Evolutionary conservation across 2,888 invertebrate genomes (phyloP).

Genomic region (Andrena praecox): DNA sequence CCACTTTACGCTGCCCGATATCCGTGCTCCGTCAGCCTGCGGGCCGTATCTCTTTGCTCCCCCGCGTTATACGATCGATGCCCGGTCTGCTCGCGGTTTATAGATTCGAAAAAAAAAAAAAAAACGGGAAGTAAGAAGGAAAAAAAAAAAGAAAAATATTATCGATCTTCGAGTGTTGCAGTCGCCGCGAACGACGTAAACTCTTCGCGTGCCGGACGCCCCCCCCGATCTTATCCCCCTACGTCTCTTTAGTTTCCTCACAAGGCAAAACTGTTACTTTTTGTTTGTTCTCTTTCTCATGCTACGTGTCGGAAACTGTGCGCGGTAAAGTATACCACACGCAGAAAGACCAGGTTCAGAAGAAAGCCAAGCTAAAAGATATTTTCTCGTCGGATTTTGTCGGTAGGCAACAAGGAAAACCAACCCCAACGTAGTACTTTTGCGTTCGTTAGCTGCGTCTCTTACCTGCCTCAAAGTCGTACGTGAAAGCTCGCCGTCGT

Average conservation of each 20-base stretch:
- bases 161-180: conserved; percentile 64
- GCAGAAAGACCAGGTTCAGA: conserved; percentile 91
- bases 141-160: conserved; percentile 35
- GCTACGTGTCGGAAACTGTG: conserved; percentile 81
- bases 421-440: conserved; percentile 62
- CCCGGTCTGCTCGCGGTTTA: conserved; percentile 18
- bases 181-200: conserved; percentile 45
- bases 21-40: conserved; percentile 4
- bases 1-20: conserved; percentile 43
- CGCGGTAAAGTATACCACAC: conserved; percentile 91
- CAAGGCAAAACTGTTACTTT: conserved; percentile 71
- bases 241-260: conserved; percentile 57
- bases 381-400: conserved; percentile 94
- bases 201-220: conserved; percentile 21
- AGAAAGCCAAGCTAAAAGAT: conserved; percentile 94
- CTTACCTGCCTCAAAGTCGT: conserved; percentile 59
- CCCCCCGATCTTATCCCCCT: conserved; percentile 30
- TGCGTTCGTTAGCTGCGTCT: conserved; percentile 61
- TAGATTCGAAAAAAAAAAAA: conserved; percentile 13
- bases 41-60: conserved; percentile 12
- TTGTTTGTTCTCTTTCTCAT: conserved; percentile 79
- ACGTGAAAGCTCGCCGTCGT: conserved; percentile 56
- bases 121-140: neutral
- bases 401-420: conserved; percentile 85
- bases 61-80: conserved; percentile 2